Evolutionary conservation across 2,113 vertebrate species (phyloP).

Genomic region (Nothocercus nigrocapillus): DNA sequence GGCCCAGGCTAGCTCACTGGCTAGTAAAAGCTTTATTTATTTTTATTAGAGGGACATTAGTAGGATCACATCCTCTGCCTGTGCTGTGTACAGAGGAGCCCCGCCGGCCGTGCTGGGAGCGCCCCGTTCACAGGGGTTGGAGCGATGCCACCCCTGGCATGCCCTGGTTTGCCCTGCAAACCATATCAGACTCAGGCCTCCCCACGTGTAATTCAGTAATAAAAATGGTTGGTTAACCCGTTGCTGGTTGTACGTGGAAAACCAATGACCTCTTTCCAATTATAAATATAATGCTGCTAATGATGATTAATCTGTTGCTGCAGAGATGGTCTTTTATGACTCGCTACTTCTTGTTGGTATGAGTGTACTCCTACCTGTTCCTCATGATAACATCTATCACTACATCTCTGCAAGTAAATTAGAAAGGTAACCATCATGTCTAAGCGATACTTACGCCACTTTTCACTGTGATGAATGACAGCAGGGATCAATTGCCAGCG

Average conservation of each 20-base stretch:
- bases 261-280: constrained; percentile 17
- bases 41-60: neutral
- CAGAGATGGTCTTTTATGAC: constrained; percentile 35
- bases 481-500: neutral
- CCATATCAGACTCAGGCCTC: neutral
- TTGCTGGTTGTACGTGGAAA: constrained; percentile 15
- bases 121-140: neutral
- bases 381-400: constrained; percentile 24
- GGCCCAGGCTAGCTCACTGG: neutral
- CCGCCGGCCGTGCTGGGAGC: neutral
- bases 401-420: constrained; percentile 21
- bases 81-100: neutral
- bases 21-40: neutral
- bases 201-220: neutral
- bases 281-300: constrained; percentile 27
- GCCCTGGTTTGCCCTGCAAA: neutral
- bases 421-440: neutral
- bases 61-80: neutral
- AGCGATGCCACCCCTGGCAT: neutral
- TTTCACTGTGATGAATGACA: neutral
- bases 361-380: constrained; percentile 43
- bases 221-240: neutral
- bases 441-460: neutral
- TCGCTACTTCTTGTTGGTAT: neutral
- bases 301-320: constrained; percentile 54